Conservation (phyloP, 2,797 vertebrate species). For the Dicrostonyx torquatus region DNA sequence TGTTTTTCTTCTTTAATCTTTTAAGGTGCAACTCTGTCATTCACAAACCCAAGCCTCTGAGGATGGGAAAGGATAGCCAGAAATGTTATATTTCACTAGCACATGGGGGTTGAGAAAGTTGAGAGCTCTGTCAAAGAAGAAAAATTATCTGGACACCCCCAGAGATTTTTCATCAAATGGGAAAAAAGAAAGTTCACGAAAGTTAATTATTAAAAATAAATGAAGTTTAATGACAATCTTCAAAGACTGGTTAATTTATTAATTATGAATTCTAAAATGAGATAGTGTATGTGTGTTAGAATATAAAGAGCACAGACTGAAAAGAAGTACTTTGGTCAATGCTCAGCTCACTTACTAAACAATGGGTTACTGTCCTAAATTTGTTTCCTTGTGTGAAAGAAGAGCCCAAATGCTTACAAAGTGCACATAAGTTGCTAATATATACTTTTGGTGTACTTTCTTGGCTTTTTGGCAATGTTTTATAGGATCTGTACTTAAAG, state of each 20-base stretch:
- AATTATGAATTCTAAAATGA: slow-evolving; percentile 57
- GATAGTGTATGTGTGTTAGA: neutral
- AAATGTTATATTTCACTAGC: slow-evolving; percentile 8
- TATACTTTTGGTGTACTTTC: neutral
- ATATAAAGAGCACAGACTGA: neutral
- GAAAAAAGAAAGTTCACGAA: slow-evolving; percentile 64
- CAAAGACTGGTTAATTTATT: slow-evolving; percentile 47
- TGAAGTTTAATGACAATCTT: slow-evolving; percentile 45
- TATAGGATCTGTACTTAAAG: neutral
- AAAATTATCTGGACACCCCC: slow-evolving; percentile 59
- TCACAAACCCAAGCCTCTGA: slow-evolving; percentile 10
- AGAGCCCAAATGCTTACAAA: neutral
- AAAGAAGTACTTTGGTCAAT: neutral
- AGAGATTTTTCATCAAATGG: slow-evolving; percentile 57
- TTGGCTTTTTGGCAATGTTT: neutral
- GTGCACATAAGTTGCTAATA: neutral
- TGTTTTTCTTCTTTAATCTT: slow-evolving; percentile 26
- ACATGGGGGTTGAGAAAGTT: slow-evolving; percentile 25
- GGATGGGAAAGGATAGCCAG: neutral
- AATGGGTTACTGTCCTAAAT: neutral
- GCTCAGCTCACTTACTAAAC: neutral
- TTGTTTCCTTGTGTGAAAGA: slow-evolving; percentile 10
- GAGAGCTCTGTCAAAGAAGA: slow-evolving; percentile 27
- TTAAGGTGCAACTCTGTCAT: neutral
- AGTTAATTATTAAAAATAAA: slow-evolving; percentile 74